Conservation (phyloP, 2,113 vertebrate genomes). For the Echinops telfairi region DNA sequence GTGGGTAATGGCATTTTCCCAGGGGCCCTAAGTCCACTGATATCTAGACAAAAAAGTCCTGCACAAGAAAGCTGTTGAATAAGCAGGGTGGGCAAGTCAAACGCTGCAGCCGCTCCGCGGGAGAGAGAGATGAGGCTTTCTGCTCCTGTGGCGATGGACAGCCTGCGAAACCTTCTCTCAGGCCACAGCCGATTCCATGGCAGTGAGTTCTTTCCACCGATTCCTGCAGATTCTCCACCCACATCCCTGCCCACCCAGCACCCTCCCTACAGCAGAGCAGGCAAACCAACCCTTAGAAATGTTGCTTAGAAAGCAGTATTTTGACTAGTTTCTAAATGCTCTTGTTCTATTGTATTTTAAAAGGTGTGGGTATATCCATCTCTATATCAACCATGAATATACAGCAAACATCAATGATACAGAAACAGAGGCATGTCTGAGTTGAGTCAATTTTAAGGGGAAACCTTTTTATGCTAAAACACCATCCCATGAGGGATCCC, state of each 20-base stretch:
- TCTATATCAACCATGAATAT: not conserved
- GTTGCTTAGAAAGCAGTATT: not conserved
- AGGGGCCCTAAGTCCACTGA: not conserved
- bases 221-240: not conserved
- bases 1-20: not conserved
- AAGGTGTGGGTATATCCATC: not conserved
- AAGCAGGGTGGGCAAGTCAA: too few relatives aligned
- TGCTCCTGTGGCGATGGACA: too few relatives aligned
- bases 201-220: not conserved
- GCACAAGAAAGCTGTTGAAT: too few relatives aligned
- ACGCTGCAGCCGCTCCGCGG: too few relatives aligned
- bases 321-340: not conserved
- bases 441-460: not conserved
- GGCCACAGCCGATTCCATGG: not conserved
- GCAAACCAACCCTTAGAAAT: not conserved
- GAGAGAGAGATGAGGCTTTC: too few relatives aligned
- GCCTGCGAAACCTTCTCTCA: too few relatives aligned
- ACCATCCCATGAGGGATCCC: not conserved
- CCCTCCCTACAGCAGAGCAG: not conserved
- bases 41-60: not conserved
- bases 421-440: not conserved
- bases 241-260: not conserved
- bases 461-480: not conserved
- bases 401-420: not conserved
- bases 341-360: slow-evolving; percentile 17